These are phyloP conservation scores for Paramormyrops hopkinsi DNA, from an alignment of 2,797 vertebrate genomes.

Conservation along the genomic window DNA sequence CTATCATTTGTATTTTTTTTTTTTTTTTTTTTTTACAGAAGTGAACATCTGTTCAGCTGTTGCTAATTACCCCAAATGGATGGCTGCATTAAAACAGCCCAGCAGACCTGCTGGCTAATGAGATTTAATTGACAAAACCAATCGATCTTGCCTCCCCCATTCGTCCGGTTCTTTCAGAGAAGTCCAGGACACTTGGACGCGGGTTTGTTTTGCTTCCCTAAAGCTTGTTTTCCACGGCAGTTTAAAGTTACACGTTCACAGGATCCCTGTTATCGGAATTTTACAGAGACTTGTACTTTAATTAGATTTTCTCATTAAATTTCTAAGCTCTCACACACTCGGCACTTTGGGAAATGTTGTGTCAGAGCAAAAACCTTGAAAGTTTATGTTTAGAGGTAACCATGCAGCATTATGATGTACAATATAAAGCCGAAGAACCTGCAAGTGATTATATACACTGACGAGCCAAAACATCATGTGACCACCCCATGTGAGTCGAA, in stretches of 20 bases:
- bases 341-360: neutral
- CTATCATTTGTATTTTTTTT: slow-evolving; percentile 31
- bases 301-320: neutral
- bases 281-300: neutral
- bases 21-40: slow-evolving; percentile 40
- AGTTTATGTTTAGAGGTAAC: neutral
- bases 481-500: neutral
- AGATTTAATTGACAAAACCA: slow-evolving; percentile 46
- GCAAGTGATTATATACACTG: neutral
- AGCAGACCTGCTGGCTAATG: slow-evolving; percentile 47
- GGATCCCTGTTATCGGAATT: neutral
- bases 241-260: neutral
- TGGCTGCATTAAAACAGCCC: slow-evolving; percentile 42
- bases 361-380: neutral
- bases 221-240: slow-evolving; percentile 37
- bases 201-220: slow-evolving; percentile 19
- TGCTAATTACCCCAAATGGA: slow-evolving; percentile 51
- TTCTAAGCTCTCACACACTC: neutral
- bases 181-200: neutral
- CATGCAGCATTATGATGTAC: neutral
- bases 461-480: neutral
- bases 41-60: slow-evolving; percentile 43
- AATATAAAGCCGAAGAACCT: neutral
- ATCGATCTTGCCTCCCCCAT: slow-evolving; percentile 42
- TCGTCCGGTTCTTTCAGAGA: slow-evolving; percentile 26